A percentile compares a stretch with the other conserved stretches of the same genome.
Evolutionary conservation across 1,140 invertebrate species (phyloP).

Genomic region (Hyles euphorbiae): DNA sequence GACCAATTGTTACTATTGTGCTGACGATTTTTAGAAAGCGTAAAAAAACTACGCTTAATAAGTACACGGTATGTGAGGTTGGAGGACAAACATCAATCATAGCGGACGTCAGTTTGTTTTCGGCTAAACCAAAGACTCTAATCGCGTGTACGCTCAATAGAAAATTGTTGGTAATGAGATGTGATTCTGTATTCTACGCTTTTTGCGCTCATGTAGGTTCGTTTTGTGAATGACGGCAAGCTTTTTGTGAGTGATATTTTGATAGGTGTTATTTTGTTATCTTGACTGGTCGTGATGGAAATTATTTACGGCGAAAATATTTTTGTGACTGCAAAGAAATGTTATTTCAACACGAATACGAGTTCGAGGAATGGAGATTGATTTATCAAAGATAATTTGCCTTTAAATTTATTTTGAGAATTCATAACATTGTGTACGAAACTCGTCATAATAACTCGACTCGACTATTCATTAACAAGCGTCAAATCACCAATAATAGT

Average conservation of each 20-base stretch:
- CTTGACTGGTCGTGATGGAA: conserved; percentile 22
- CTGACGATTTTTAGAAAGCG: conserved; percentile 58
- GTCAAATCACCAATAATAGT: no score
- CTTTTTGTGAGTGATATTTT: conserved; percentile 22
- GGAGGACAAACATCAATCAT: conserved; percentile 64
- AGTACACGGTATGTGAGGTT: conserved; percentile 36
- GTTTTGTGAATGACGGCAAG: conserved; percentile 20
- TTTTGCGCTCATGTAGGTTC: conserved; percentile 16
- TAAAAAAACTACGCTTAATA: conserved; percentile 41
- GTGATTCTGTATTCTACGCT: conserved; percentile 19
- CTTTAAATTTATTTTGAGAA: no score
- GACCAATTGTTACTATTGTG: conserved; percentile 73
- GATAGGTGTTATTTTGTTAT: conserved; percentile 24
- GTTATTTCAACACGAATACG: not conserved
- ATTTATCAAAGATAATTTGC: no score
- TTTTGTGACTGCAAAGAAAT: conserved; percentile 5
- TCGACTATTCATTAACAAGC: no score
- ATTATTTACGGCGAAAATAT: conserved; percentile 15
- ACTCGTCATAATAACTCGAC: no score
- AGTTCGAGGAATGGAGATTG: no score
- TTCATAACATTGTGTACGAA: no score
- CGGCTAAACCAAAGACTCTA: conserved; percentile 35
- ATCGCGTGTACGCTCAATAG: conserved; percentile 46
- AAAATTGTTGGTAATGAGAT: conserved; percentile 39
- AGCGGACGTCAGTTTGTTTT: conserved; percentile 36